A percentile compares a stretch with the other conserved stretches of the same genome.
Conservation (phyloP, 2,113 vertebrate species). For the Petaurus breviceps region DNA sequence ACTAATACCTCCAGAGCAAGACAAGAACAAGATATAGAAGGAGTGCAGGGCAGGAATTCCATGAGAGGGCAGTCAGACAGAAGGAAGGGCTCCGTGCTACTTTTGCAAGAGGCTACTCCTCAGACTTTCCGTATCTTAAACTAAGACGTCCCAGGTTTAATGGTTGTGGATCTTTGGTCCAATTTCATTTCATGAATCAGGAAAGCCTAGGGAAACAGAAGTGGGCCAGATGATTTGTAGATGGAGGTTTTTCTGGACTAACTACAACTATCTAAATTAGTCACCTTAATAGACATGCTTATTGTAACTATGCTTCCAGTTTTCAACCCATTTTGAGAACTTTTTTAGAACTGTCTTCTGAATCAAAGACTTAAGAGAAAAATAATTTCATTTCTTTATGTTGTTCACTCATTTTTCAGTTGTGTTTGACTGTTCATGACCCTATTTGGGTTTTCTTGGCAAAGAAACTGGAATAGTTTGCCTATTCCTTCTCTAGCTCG, state of each 20-base stretch:
- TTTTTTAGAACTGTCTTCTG: neutral
- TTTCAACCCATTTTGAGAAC: neutral
- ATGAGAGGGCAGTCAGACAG: neutral
- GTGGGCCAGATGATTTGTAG: neutral
- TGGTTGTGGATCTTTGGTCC: neutral
- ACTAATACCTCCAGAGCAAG: neutral
- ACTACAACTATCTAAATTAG: neutral
- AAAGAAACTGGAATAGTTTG: neutral
- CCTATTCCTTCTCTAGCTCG: neutral
- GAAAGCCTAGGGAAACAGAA: neutral
- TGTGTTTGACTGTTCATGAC: neutral
- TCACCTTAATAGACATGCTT: neutral
- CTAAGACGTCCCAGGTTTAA: neutral
- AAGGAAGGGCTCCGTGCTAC: neutral
- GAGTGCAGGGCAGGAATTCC: neutral
- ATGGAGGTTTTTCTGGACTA: neutral
- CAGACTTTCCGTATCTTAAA: neutral
- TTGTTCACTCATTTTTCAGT: neutral
- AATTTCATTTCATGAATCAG: neutral
- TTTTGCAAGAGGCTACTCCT: neutral
- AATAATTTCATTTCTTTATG: neutral
- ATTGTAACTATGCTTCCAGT: neutral
- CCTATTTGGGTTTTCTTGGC: neutral
- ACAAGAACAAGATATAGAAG: neutral
- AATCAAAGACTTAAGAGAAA: neutral